Evolutionary conservation across 2,888 invertebrate genomes (phyloP), one percentile per base, ranked within the genome.

Genomic region (Cantharis lateralis): DNA sequence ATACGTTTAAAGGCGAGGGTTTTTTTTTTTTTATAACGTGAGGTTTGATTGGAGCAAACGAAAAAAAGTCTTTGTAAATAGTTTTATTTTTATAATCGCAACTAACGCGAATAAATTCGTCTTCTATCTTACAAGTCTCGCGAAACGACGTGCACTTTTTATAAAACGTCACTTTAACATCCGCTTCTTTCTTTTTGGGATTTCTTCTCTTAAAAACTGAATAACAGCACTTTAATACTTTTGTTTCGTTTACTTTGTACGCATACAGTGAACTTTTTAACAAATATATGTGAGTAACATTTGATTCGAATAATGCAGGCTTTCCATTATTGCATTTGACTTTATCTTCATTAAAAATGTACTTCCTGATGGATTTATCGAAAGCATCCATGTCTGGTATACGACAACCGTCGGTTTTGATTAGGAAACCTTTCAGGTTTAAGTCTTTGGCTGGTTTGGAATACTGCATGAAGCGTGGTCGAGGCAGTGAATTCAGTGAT

Each of bases 41-140:
- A 15, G 72, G 15, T 82, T 90, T 88, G 81, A 90, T 86, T 18
- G 90, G 91, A 11, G 93, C 90, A 83, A 93, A 94, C 24, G 91
- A 87, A 85, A 93, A 93, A 83, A 91, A 94, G 83, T 95, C 94
- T 81, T 91, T 90, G 84, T 94, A 94, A 69, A 94, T 88, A 70
- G 87, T 87, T 26, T 85, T 84, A 2, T 88, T 88, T 74, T 89
- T 83, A 77, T 88, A 88, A 15, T 85, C 87, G 85, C 96, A 96
- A 18, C 89, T 89, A 3, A 95, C 92, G 86, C 90, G 90, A 10
- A 95, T 90, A 84, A 94, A 95, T 87, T 96, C 95, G 76, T 91
- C 89, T 5, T 85, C 82, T 28, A 91, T 88, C 82, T 88, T 85
- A 78, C 89, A 87, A 15, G 87, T 85, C 62, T 87, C 85, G 13